Base-by-base conservation (phyloP, 2,888 invertebrate genomes). In the Sminthurinus aureus region DNA sequence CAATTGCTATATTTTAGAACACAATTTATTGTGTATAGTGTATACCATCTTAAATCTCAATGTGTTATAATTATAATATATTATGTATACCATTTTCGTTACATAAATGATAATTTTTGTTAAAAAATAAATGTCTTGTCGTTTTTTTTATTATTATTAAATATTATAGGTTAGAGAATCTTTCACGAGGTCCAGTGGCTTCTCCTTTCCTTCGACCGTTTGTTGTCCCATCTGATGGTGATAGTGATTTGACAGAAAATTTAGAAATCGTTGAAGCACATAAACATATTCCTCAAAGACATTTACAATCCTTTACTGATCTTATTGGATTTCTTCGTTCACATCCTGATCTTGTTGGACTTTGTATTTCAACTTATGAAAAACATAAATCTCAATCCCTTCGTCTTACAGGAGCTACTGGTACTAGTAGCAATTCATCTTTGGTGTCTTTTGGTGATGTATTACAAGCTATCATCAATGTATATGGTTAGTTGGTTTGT, bases 201-300 rank as follows among this genome's bases (percentile, higher is more conserved):
- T 86, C 87, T n/a, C 86, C 87, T 0, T 88, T 88, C 74, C 24
- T 80, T 2, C 82, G 85, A 26, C 86, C 86, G 12, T 88, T 86
- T 81, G 86, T 87, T 0, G 51, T 84, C 0, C 84, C 86, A 13
- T 76, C 83, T 0, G 85, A 85, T 58, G 84, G 83, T 69, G 85
- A 84, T 66, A 83, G 85, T n/a, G 87, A 86, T 82, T 84, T 85
- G 8, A 85, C 85, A 6, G 87, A 86, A 73, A 87, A 87, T 82
- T 83, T 88, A 69, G 87, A 88, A 76, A 82, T 88, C n/a, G 82
- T 87, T 20, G 87, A 88, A 85, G 88, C 87, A 51, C 87, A 87
- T 67, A 87, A 87, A 66, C 74, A 83, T 22, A 86, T 88, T 81
- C 84, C 86, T 22, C 85, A 84, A 20, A 85, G 85, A 51, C 84